These are phyloP conservation scores for Cataglyphis altisquamis DNA, from an alignment of 2,888 invertebrate genomes.

Conservation along the genomic window DNA sequence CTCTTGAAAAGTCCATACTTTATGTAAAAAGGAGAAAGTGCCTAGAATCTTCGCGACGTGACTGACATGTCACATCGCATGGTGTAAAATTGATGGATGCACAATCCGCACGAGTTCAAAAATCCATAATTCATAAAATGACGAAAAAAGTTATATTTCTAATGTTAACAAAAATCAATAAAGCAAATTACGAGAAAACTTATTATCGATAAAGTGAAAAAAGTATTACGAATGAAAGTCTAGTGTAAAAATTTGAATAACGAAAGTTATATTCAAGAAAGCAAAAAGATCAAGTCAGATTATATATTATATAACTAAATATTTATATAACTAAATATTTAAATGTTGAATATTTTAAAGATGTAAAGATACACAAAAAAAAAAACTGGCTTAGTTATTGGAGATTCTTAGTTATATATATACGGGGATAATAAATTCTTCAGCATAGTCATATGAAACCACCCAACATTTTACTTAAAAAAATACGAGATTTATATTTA, in stretches of 20 bases:
- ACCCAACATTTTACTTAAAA: slow-evolving; percentile 54
- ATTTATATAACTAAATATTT: slow-evolving; percentile 26
- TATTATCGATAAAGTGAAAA: not conserved
- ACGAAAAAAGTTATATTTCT: slow-evolving; percentile 5
- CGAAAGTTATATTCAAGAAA: not conserved
- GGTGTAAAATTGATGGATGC: slow-evolving; percentile 23
- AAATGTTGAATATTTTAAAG: slow-evolving; percentile 26
- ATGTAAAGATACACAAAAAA: slow-evolving; percentile 8
- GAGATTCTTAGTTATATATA: slow-evolving; percentile 8
- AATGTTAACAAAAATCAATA: not conserved
- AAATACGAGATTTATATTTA: slow-evolving; percentile 56
- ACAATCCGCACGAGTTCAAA: slow-evolving; percentile 20
- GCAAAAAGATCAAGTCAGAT: not conserved
- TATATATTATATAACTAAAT: not conserved
- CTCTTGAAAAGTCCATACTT: slow-evolving; percentile 30
- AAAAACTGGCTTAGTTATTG: slow-evolving; percentile 24
- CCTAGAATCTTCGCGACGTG: slow-evolving; percentile 35
- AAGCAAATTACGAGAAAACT: not conserved
- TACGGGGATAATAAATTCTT: slow-evolving; percentile 43
- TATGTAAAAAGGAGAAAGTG: slow-evolving; percentile 50
- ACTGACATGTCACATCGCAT: slow-evolving; percentile 43
- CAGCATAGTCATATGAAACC: slow-evolving; percentile 42
- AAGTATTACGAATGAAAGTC: not conserved
- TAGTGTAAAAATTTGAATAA: not conserved
- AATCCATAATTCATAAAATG: not conserved